phyloP scores from a whole-genome alignment of 2,113 vertebrate species.

The Paramisgurnus dabryanus region DNA sequence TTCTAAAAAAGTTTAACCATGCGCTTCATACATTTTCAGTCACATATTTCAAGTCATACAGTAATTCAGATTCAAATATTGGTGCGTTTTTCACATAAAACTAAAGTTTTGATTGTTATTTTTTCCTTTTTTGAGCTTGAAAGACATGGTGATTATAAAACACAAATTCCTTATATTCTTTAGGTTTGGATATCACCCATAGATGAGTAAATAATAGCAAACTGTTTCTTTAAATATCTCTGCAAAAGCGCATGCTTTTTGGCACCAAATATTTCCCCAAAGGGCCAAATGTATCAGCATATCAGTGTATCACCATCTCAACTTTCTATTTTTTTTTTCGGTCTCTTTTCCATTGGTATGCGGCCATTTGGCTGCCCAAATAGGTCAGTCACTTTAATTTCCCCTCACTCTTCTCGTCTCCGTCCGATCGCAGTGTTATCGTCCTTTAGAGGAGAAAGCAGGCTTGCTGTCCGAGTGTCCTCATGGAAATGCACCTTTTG shows the following conservation, averaged over 20 bases:
- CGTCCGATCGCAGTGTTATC: slow-evolving; percentile 25
- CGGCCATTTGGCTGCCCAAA: slow-evolving; percentile 19
- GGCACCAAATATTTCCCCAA: not conserved
- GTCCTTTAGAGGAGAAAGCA: slow-evolving; percentile 1
- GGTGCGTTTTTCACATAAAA: too few relatives aligned
- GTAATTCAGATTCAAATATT: too few relatives aligned
- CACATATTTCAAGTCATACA: too few relatives aligned
- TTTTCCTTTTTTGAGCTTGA: too few relatives aligned
- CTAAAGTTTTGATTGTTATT: too few relatives aligned
- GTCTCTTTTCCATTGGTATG: slow-evolving; percentile 21
- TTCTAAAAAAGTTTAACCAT: too few relatives aligned
- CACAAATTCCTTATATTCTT: too few relatives aligned
- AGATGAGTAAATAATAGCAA: not conserved
- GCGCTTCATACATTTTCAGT: too few relatives aligned
- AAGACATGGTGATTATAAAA: too few relatives aligned
- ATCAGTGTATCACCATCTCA: not conserved
- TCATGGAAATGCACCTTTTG: not conserved
- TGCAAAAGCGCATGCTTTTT: not conserved
- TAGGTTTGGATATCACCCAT: too few relatives aligned
- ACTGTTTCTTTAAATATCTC: slow-evolving; percentile 1
- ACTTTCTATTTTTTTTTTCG: not conserved
- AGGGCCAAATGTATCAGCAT: slow-evolving; percentile 3
- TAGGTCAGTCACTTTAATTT: slow-evolving; percentile 34
- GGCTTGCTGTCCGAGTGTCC: not conserved
- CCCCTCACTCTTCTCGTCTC: slow-evolving; percentile 19